These are phyloP conservation scores for Molothrus aeneus DNA, from an alignment of 2,797 vertebrate genomes.

Conservation along the genomic window DNA sequence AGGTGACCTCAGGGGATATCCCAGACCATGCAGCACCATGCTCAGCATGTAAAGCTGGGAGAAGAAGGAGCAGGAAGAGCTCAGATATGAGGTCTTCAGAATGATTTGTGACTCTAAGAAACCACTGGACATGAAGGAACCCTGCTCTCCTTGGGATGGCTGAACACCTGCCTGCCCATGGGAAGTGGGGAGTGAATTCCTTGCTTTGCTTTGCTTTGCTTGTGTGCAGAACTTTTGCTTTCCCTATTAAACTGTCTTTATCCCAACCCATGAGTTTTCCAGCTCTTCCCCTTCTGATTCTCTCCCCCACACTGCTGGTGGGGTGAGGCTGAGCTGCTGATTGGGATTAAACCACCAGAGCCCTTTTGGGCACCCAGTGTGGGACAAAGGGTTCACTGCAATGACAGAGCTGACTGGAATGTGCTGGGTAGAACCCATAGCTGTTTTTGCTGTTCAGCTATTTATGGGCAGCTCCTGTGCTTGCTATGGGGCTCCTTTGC, in stretches of 20 bases:
- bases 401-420: not conserved
- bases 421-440: not conserved
- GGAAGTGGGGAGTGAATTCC: not conserved
- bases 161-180: not conserved
- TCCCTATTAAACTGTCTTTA: not conserved
- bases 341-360: too few species aligned
- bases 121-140: fast-evolving
- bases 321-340: not conserved
- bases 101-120: not conserved
- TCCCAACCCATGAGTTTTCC: not conserved
- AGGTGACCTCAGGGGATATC: not conserved
- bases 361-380: not conserved
- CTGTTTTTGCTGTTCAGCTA: not conserved
- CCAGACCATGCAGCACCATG: fast-evolving
- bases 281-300: not conserved
- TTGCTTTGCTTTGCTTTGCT: not conserved
- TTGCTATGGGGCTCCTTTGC: not conserved
- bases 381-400: too few species aligned
- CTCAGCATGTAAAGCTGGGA: not conserved
- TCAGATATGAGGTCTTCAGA: not conserved
- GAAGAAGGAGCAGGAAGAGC: not conserved
- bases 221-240: not conserved
- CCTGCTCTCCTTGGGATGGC: not conserved
- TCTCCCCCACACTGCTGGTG: not conserved
- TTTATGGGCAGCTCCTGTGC: not conserved